Evolutionary conservation across 2,888 invertebrate genomes (phyloP), one percentile per base, ranked within the genome.

Genomic region (Creontiades dilutus): DNA sequence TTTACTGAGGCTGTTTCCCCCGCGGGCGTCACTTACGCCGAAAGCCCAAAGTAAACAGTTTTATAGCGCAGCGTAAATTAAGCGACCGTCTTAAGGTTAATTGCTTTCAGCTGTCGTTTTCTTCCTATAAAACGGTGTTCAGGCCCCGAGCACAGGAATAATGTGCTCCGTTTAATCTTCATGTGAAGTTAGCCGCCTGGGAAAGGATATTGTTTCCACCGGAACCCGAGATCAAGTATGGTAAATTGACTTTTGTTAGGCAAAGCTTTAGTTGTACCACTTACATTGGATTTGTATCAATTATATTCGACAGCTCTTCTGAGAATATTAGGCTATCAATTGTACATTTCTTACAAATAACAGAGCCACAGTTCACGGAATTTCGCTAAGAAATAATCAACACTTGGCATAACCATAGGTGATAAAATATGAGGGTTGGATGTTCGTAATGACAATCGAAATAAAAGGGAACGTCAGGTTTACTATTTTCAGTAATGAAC

Each of bases 91-190:
- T 86, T 86, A 86, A 86, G 86, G 86, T 86, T 86, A 86, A 86
- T 86, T 86, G 86, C 86, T 86, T 86, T 86, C 86, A 86, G 86
- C 86, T 86, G 86, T 86, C 75, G 86, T 86, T 86, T 37, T 61
- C 85, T 37, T 75, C 68, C 86, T 23, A 86, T 86, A 75, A 86
- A 86, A 61, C 86, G 68, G 68, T 46, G 86, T 86, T 86, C n/a
- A 47, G 52, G 47, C 86, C 75, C 48, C 23, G 47, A 57, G 57
- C 27, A 23, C 16, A 55, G 68, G 61, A 75, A 47, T 47, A 47
- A 75, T 86, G 47, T 68, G 75, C 75, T 28, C 68, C 46, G 68
- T 86, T 61, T 86, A 86, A 86, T 86, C 68, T 47, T 86, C 75
- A 86, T 75, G 75, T 75, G 86, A 82, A 82, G 78, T 68, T 9